Conservation (phyloP, 2,797 vertebrate genomes). For the Tokudaia tokunoshimensis region DNA sequence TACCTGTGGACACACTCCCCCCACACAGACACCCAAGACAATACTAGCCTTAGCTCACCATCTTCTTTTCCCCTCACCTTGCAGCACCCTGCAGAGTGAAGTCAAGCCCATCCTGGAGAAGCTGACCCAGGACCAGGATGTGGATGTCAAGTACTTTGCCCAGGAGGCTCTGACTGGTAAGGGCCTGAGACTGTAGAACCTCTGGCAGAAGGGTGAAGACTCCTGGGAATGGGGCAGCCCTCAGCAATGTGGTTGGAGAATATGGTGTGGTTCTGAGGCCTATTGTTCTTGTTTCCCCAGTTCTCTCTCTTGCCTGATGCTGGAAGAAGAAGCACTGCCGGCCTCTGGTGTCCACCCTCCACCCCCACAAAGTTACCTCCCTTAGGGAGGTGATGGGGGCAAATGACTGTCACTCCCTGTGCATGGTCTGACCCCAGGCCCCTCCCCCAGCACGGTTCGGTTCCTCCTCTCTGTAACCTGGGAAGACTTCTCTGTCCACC, state of each 20-base stretch:
- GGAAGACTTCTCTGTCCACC: conserved; percentile 45
- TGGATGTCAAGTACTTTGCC: conserved; percentile 89
- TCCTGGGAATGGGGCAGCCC: neutral
- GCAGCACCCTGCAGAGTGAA: conserved; percentile 87
- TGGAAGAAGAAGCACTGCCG: conserved; percentile 69
- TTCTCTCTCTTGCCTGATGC: conserved; percentile 83
- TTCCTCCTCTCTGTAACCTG: conserved; percentile 65
- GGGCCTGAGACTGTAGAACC: neutral
- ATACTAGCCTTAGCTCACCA: neutral
- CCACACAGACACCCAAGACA: neutral
- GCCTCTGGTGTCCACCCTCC: conserved; percentile 34
- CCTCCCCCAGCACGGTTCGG: conserved; percentile 71
- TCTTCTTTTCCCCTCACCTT: accelerated
- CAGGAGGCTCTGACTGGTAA: conserved; percentile 88
- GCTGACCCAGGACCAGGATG: conserved; percentile 88
- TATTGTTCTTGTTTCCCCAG: conserved; percentile 55
- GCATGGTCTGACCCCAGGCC: conserved; percentile 80
- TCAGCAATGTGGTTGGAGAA: neutral
- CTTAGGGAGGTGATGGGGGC: conserved; percentile 29
- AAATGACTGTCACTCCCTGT: conserved; percentile 69
- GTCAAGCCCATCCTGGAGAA: conserved; percentile 88
- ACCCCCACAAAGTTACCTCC: neutral
- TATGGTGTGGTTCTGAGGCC: neutral
- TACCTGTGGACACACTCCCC: too few relatives aligned
- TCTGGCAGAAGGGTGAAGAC: neutral